A percentile compares a stretch with the other conserved stretches of the same genome.
Evolutionary conservation across 2,888 invertebrate species (phyloP).

Genomic region (Monoplex corrugatus): DNA sequence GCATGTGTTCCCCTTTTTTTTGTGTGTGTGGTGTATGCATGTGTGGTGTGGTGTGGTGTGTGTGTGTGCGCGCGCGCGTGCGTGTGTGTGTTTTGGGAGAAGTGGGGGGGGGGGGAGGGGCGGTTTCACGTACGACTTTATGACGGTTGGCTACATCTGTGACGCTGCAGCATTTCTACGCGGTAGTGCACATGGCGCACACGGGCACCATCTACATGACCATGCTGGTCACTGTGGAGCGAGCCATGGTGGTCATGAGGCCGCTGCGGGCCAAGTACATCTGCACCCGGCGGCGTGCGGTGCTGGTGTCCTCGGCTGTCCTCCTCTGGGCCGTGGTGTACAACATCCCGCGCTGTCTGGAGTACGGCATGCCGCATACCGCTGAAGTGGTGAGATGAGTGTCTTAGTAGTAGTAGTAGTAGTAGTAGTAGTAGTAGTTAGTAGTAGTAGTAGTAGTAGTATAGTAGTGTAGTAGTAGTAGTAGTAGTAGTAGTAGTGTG

Average conservation of each 20-base stretch:
- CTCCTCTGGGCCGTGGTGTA: slow-evolving; percentile 55
- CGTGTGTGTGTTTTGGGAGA: too few relatives aligned
- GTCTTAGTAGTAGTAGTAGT: neutral
- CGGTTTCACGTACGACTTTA: too few relatives aligned
- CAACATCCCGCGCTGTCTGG: slow-evolving; percentile 56
- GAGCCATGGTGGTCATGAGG: slow-evolving; percentile 54
- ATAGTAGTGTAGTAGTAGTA: too few relatives aligned
- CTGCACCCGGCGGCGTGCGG: slow-evolving; percentile 55
- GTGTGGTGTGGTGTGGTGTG: too few relatives aligned
- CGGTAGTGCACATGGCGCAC: slow-evolving; percentile 52
- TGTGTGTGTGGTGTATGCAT: too few relatives aligned
- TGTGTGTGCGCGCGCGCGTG: too few relatives aligned
- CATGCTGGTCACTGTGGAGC: slow-evolving; percentile 53
- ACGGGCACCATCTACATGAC: slow-evolving; percentile 59
- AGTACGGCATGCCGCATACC: slow-evolving; percentile 42
- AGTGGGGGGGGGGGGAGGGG: too few relatives aligned
- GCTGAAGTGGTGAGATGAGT: neutral
- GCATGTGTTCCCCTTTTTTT: too few relatives aligned
- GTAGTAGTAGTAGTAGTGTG: too few relatives aligned
- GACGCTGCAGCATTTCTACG: slow-evolving; percentile 46
- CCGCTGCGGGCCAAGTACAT: slow-evolving; percentile 55
- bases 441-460: too few relatives aligned
- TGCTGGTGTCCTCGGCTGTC: slow-evolving; percentile 52
- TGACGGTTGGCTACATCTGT: neutral
- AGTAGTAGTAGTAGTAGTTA: too few relatives aligned